Evolutionary conservation across 2,888 invertebrate genomes (phyloP).

Genomic region (Watsonalla binaria): DNA sequence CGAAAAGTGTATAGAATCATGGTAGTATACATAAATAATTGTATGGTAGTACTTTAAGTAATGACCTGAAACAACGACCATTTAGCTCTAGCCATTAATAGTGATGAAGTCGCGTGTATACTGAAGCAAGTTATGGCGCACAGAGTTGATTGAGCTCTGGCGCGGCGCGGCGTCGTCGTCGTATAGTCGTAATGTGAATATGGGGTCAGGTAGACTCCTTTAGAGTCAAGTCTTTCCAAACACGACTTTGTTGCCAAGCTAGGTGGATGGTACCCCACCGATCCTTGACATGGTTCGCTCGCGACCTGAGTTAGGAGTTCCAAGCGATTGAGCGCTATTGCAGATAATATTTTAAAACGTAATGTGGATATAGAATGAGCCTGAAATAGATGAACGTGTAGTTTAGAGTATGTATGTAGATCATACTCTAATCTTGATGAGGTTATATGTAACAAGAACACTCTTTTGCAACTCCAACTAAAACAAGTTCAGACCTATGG

Average conservation of each 20-base stretch:
- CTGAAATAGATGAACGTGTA: neutral
- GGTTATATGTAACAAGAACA: neutral
- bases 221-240: slow-evolving; percentile 35
- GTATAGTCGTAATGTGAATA: slow-evolving; percentile 13
- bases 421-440: neutral
- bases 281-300: slow-evolving; percentile 56
- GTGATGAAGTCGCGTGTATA: no score
- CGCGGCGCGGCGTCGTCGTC: no score
- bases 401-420: neutral
- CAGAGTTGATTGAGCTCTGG: no score
- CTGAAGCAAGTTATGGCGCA: no score
- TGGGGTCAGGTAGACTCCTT: slow-evolving; percentile 36
- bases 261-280: slow-evolving; percentile 32
- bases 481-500: neutral
- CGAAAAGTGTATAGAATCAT: no score
- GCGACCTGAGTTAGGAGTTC: slow-evolving; percentile 8
- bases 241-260: slow-evolving; percentile 18
- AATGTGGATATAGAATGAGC: neutral
- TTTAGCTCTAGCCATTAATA: no score
- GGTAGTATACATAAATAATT: no score
- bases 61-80: no score
- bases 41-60: no score
- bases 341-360: neutral
- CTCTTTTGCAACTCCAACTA: neutral
- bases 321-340: neutral